Evolutionary conservation across 1,140 invertebrate genomes (phyloP).

Genomic region (Lordiphosa collinella): DNA sequence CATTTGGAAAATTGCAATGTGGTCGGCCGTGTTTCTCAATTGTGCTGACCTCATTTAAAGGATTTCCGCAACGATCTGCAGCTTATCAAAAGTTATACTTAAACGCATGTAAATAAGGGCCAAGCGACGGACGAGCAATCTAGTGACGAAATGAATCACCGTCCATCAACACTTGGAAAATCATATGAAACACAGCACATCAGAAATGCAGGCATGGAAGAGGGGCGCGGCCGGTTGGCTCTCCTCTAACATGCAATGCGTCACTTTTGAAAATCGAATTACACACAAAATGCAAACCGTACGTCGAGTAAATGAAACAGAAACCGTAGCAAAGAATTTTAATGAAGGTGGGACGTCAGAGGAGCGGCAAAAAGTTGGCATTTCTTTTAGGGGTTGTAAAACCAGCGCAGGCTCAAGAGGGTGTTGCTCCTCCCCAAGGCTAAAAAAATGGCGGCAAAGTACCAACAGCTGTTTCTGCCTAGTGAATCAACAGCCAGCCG

Average conservation of each 20-base stretch:
- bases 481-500: slow-evolving; percentile 40
- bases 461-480: slow-evolving; percentile 27
- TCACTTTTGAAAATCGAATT: slow-evolving; percentile 73
- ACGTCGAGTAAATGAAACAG: slow-evolving; percentile 59
- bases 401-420: slow-evolving; percentile 6
- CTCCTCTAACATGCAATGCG: slow-evolving; percentile 40
- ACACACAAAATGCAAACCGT: slow-evolving; percentile 26
- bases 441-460: slow-evolving; percentile 40
- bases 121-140: slow-evolving; percentile 16
- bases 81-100: slow-evolving; percentile 2
- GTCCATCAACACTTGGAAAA: slow-evolving; percentile 34
- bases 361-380: slow-evolving; percentile 36
- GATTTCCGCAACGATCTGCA: slow-evolving; percentile 6
- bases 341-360: slow-evolving; percentile 8
- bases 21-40: slow-evolving; percentile 6
- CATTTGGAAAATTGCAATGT: slow-evolving; percentile 11
- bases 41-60: slow-evolving; percentile 23
- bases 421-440: slow-evolving; percentile 3
- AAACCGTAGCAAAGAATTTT: slow-evolving; percentile 58
- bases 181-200: slow-evolving; percentile 60
- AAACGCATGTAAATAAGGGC: too few relatives aligned
- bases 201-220: slow-evolving; percentile 18
- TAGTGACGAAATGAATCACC: slow-evolving; percentile 28
- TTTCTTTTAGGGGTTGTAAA: slow-evolving; percentile 61
- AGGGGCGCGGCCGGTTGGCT: slow-evolving; percentile 9